Percentiles rank a stretch among this genome's conserved stretches.
Evolutionary conservation across 1,140 invertebrate genomes (phyloP).

Genomic region (Ylistrum balloti): DNA sequence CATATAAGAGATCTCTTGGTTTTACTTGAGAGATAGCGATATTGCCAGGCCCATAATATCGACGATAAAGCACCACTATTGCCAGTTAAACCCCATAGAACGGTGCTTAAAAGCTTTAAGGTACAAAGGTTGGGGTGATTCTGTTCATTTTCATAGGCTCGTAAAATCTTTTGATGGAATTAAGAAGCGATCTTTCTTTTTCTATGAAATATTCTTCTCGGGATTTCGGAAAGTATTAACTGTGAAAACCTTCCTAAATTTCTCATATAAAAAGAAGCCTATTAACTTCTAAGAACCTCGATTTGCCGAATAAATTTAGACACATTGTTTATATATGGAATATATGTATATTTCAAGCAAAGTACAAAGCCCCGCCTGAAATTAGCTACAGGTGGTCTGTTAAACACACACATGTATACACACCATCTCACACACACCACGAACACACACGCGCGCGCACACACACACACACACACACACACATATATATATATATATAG

Average conservation of each 20-base stretch:
- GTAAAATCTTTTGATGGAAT: neutral
- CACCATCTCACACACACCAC: too few relatives aligned
- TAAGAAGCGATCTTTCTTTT: neutral
- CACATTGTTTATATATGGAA: neutral
- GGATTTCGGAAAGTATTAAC: neutral
- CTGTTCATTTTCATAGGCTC: neutral
- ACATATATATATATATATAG: neutral
- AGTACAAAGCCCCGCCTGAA: slow-evolving; percentile 22
- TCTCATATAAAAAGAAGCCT: neutral
- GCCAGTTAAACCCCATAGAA: neutral
- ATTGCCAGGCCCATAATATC: neutral
- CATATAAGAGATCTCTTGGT: neutral
- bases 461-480: too few relatives aligned
- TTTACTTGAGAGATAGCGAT: too few relatives aligned
- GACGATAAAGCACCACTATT: neutral
- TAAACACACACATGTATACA: too few relatives aligned
- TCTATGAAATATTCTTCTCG: neutral
- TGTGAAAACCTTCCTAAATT: neutral
- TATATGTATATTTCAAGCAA: neutral
- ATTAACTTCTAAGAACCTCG: neutral
- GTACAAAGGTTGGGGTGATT: neutral
- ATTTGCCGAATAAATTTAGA: neutral
- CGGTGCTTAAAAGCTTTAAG: neutral
- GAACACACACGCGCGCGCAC: too few relatives aligned
- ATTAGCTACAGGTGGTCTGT: neutral